A percentile compares a stretch with the other conserved stretches of the same genome.
Conservation (phyloP, 2,797 vertebrate genomes). For the Choloepus didactylus region DNA sequence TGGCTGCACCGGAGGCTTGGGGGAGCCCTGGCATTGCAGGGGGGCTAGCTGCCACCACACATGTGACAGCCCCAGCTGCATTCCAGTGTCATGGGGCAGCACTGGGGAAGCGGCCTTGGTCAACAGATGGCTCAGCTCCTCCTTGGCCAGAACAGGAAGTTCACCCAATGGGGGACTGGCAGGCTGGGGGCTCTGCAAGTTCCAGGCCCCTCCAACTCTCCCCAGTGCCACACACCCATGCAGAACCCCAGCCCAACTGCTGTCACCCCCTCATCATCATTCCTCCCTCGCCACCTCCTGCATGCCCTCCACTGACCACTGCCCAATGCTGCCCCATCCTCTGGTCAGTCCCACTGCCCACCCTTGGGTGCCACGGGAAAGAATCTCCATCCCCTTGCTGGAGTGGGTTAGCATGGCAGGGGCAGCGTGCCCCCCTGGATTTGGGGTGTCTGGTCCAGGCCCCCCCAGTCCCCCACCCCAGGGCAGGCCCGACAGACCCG, state of each 20-base stretch:
- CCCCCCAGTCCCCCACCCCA: not conserved
- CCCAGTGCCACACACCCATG: too few relatives aligned
- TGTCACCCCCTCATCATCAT: too few relatives aligned
- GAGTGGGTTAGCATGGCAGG: too few relatives aligned
- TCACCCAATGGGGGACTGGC: not conserved
- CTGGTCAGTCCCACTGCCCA: not conserved
- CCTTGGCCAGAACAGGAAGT: slow-evolving; percentile 35
- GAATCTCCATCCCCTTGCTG: not conserved
- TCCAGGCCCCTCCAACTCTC: too few relatives aligned
- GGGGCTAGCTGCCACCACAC: too few relatives aligned
- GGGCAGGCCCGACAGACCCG: too few relatives aligned
- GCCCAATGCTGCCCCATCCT: not conserved
- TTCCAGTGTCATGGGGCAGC: not conserved
- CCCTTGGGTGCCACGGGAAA: not conserved
- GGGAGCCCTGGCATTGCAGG: too few relatives aligned
- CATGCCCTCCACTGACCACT: too few relatives aligned
- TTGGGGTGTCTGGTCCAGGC: not conserved
- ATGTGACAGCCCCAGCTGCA: not conserved
- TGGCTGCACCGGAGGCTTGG: too few relatives aligned
- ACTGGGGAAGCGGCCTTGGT: not conserved
- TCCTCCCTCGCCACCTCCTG: too few relatives aligned
- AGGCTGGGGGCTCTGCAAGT: too few relatives aligned
- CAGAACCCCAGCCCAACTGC: too few relatives aligned
- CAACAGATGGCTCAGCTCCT: slow-evolving; percentile 8
- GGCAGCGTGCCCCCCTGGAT: not conserved